Percentiles rank a stretch among this genome's conserved stretches.
phyloP scores from a whole-genome alignment of 2,113 vertebrate genomes.

The Psilopogon haemacephalus region DNA sequence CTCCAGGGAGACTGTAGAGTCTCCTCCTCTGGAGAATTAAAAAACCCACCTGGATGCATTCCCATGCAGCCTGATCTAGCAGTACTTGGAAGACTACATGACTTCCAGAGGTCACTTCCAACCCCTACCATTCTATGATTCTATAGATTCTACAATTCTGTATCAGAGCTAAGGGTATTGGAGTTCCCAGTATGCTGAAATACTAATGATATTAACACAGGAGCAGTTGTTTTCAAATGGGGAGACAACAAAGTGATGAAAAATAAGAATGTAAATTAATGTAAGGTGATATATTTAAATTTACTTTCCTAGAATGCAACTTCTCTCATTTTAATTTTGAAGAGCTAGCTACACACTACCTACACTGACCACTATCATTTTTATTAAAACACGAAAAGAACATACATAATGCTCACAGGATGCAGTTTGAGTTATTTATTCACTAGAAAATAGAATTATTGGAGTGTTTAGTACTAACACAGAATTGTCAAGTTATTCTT shows the following conservation, averaged over 20 bases:
- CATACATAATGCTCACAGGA: background rate
- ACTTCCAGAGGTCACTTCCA: too few species aligned
- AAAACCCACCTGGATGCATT: too few species aligned
- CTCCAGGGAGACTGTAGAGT: too few species aligned
- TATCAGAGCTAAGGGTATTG: background rate
- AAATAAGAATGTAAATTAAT: background rate
- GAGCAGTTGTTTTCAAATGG: background rate
- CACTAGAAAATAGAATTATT: background rate
- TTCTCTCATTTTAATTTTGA: background rate
- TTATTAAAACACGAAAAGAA: background rate
- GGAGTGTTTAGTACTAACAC: background rate
- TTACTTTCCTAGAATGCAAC: background rate
- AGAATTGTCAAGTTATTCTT: background rate
- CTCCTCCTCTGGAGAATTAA: too few species aligned
- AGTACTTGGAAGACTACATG: too few species aligned
- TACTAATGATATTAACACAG: background rate
- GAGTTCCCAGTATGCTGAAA: background rate
- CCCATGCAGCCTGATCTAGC: too few species aligned
- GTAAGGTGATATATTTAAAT: background rate
- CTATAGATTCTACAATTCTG: too few species aligned
- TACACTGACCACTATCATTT: rapidly evolving
- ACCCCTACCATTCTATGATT: too few species aligned
- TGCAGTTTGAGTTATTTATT: background rate
- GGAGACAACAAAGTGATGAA: background rate
- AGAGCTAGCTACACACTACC: background rate